Evolutionary conservation across 2,113 vertebrate genomes (phyloP), one percentile per base, ranked within the genome.

Genomic region (Electrona antarctica): DNA sequence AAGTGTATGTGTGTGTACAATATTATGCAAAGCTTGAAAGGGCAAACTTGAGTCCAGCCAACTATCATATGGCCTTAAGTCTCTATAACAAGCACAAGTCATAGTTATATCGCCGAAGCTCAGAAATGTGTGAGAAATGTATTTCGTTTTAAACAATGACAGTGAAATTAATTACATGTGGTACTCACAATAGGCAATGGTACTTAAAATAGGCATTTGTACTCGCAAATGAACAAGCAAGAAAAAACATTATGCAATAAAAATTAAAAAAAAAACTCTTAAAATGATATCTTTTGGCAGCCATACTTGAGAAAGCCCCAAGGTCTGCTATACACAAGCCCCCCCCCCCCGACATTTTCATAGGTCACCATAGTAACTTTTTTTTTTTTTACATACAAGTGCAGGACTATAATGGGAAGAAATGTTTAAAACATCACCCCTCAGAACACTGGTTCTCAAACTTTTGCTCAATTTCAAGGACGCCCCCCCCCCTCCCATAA

Each of bases 151-250:
- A 76, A 83, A 86, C 76, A 74, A 61, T 77, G 77, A 87, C 57
- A 82, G 71, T 71, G 78, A 90, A 89, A 76, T 77, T 77, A 90
- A 88, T 88, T 87, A 88, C 83, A 88, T 73, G 77, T 75, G 86
- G 89, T 91, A 86, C 67, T 87, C 73, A 66, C 74, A 77, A 76
- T 46, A 86, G 82, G 84, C 82, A 75, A 85, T 67, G 79, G 76
- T 78, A 86, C 80, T 41, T 41, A 86, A 64, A 65, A 82, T 77
- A 90, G 81, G 83, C 85, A 82, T 76, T 73, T 63, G 48, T 80
- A 49, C 64, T 63, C n/a, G 60, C 21, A 76, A 78, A 78, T 79
- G 29, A 64, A 68, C 49, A 56, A 58, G 28, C 60, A 57, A 49
- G 15, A 61, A 10, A 63, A 45, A 71, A 59, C 1, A 66, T 83